Conservation (phyloP, 2,113 vertebrate species). For the Cranoglanis bouderius region DNA sequence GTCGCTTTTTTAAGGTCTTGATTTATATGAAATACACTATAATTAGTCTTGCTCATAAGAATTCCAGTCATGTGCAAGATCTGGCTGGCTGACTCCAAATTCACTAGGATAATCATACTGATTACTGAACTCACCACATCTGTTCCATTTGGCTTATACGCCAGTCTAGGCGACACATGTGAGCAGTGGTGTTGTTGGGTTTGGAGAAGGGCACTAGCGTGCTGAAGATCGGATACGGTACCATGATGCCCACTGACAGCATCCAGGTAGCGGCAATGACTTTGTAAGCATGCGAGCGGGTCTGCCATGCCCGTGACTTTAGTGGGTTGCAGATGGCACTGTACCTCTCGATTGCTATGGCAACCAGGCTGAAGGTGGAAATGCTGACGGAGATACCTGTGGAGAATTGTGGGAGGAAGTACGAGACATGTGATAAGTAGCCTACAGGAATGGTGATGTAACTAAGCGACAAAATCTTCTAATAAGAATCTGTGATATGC, state of each 20-base stretch:
- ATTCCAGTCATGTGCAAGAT: background rate
- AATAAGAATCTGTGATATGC: background rate
- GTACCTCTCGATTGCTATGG: slow-evolving; percentile 92
- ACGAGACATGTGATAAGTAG: slow-evolving; percentile 3
- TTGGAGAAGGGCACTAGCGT: slow-evolving; percentile 65
- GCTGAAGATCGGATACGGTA: slow-evolving; percentile 88
- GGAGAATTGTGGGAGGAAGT: slow-evolving; percentile 29
- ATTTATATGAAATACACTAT: background rate
- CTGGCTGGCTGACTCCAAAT: background rate
- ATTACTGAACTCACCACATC: slow-evolving; percentile 78
- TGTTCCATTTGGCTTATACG: slow-evolving; percentile 78
- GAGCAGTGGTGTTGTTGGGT: slow-evolving; percentile 56
- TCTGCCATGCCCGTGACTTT: slow-evolving; percentile 92
- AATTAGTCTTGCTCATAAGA: background rate
- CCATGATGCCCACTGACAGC: slow-evolving; percentile 84
- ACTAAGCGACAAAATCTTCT: slow-evolving; percentile 10
- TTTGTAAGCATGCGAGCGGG: slow-evolving; percentile 87
- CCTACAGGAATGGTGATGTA: background rate
- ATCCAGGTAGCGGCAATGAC: slow-evolving; percentile 90
- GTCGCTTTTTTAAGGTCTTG: background rate
- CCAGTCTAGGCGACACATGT: slow-evolving; percentile 82
- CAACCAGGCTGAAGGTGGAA: slow-evolving; percentile 94
- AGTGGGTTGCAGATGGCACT: slow-evolving; percentile 95
- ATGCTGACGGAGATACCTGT: slow-evolving; percentile 91
- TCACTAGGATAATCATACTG: background rate